Conservation (phyloP, 1,140 invertebrate genomes). For the Apis florea region DNA sequence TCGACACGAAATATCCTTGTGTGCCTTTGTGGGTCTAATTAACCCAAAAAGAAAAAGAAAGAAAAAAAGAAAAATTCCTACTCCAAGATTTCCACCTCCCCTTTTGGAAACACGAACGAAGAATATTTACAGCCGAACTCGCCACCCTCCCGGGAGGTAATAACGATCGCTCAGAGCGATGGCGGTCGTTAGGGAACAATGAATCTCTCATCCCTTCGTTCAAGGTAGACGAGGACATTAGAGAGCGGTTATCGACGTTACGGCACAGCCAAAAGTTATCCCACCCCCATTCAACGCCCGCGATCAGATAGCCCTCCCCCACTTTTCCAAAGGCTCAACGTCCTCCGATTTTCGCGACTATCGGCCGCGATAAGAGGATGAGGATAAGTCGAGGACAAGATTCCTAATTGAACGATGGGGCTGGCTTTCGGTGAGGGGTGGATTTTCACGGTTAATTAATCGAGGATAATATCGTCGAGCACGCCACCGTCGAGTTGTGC, state of each 20-base stretch:
- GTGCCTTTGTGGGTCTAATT: background rate
- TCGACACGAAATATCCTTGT: too few species aligned
- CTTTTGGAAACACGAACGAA: background rate
- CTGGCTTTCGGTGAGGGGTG: too few species aligned
- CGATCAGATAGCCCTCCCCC: background rate
- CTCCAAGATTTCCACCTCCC: background rate
- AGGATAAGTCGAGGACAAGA: too few species aligned
- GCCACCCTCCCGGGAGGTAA: background rate
- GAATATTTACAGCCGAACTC: slow-evolving; percentile 7
- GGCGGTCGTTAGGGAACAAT: slow-evolving; percentile 41
- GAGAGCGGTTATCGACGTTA: slow-evolving; percentile 33
- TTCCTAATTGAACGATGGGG: slow-evolving; percentile 37
- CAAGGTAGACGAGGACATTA: slow-evolving; percentile 21
- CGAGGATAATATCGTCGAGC: slow-evolving; percentile 37
- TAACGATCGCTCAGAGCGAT: slow-evolving; percentile 10
- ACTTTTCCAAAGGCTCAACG: background rate
- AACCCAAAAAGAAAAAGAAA: background rate
- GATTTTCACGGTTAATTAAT: slow-evolving; percentile 49
- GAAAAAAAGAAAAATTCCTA: background rate
- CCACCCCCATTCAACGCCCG: background rate
- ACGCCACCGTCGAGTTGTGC: background rate
- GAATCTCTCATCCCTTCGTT: slow-evolving; percentile 8
- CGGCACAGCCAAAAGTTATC: background rate
- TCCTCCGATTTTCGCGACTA: background rate
- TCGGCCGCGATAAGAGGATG: background rate